Evolutionary conservation across 2,888 invertebrate species (phyloP).

Genomic region (Serripes groenlandicus): DNA sequence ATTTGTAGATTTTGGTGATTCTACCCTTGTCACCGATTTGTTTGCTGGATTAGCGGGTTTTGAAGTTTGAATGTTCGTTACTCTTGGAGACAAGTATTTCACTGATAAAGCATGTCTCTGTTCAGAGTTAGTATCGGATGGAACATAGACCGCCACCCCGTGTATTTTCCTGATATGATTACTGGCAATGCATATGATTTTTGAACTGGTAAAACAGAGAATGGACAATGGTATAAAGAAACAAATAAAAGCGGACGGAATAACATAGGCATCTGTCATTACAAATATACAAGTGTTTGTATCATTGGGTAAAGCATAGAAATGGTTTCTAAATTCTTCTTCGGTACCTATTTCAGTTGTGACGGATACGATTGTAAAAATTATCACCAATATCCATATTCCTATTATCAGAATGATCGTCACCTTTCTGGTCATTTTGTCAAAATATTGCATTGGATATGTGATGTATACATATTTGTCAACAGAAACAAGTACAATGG

Average conservation of each 20-base stretch:
- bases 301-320: constrained; percentile 33
- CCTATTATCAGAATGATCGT: constrained; percentile 52
- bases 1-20: neutral
- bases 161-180: constrained; percentile 69
- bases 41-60: neutral
- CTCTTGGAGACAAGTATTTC: constrained; percentile 6
- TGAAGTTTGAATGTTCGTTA: neutral
- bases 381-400: constrained; percentile 67
- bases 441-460: constrained; percentile 69
- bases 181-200: constrained; percentile 69
- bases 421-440: constrained; percentile 57
- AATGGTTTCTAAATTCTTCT: constrained; percentile 48
- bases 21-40: too few relatives aligned
- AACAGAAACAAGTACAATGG: constrained; percentile 71
- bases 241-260: constrained; percentile 59
- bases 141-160: neutral
- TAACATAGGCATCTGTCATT: constrained; percentile 68
- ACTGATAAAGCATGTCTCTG: constrained; percentile 13
- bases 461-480: constrained; percentile 74
- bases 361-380: constrained; percentile 63
- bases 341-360: constrained; percentile 65
- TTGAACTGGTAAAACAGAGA: constrained; percentile 70
- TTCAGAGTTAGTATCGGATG: constrained; percentile 36
- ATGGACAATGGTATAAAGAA: constrained; percentile 72
- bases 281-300: constrained; percentile 69